Evolutionary conservation across 2,797 vertebrate genomes (phyloP), one percentile per base, ranked within the genome.

Genomic region (Vultur gryphus): DNA sequence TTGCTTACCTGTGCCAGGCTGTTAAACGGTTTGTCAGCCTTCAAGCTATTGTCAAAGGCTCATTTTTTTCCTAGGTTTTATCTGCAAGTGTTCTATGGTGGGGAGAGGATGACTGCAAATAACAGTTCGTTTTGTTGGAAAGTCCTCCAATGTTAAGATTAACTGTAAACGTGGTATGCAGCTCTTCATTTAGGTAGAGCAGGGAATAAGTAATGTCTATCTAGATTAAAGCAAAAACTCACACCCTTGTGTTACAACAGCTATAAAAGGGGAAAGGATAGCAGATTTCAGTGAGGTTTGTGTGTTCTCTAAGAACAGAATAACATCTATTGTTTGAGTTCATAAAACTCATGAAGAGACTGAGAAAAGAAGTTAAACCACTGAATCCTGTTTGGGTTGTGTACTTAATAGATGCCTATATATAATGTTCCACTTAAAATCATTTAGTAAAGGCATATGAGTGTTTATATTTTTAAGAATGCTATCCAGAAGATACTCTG

Each of bases 91-190:
- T 61, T 76, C 19, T 37, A 0, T 51, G 16, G 19, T 54, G 16
- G 31, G 21, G 54, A 84, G 62, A 54, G 31, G 51, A 44, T 41
- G 28, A 61, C 58, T 70, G 54, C 41, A 54, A 75, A 70, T 88
- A 55, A 23, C 24, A n/a, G 25, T 75, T 78, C 1, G 6, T 71
- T 88, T 82, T 20, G 6, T 11, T 89, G 78, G 31, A 19, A 93
- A 70, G 25, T 35, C 23, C 11, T 88, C 20, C 76, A 35, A 75
- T 35, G 7, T 64, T 65, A 28, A 71, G 16, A 13, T 49, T 54
- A 80, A n/a, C 37, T 61, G 14, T 37, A 31, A 69, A 64, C 0
- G 0, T 29, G 7, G 19, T 19, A 23, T 72, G 25, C 41, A 77
- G 44, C 39, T 54, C 51, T 79, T 87, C 3, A 3, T 84, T 71